A percentile compares a stretch with the other conserved stretches of the same genome.
Conservation (phyloP, 2,113 vertebrate species). For the Camelus dromedarius region DNA sequence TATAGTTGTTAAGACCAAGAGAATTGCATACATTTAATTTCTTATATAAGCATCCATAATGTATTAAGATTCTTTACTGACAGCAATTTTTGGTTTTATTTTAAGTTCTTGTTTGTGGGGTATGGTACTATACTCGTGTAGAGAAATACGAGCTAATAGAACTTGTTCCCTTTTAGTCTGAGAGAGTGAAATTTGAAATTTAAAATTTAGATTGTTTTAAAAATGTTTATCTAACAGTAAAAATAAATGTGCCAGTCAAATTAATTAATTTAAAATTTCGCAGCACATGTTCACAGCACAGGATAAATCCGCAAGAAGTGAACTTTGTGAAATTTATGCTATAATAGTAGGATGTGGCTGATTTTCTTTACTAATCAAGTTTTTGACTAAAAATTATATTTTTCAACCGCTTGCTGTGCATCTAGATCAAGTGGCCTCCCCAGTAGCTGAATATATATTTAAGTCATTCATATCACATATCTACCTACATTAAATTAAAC, state of each 20-base stretch:
- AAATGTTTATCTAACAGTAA: not conserved
- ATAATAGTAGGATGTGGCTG: not conserved
- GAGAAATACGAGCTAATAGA: not conserved
- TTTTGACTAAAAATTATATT: not conserved
- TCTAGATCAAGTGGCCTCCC: not conserved
- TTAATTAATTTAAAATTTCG: not conserved
- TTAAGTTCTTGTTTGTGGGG: not conserved
- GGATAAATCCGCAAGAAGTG: not conserved
- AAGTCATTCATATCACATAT: not conserved
- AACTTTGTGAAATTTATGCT: not conserved
- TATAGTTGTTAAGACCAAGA: not conserved
- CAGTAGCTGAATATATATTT: not conserved
- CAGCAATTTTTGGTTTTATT: not conserved
- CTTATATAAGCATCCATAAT: not conserved
- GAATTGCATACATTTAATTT: not conserved
- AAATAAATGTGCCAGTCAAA: not conserved
- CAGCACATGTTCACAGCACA: not conserved
- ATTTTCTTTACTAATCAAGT: not conserved
- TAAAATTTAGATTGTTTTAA: not conserved
- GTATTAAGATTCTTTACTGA: not conserved
- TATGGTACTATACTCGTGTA: not conserved
- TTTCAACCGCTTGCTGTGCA: not conserved
- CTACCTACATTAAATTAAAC: not conserved
- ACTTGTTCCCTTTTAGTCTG: not conserved
- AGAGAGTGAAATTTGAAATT: not conserved